Conservation (phyloP, 1,140 invertebrate species). For the Ditylenchus dipsaci region DNA sequence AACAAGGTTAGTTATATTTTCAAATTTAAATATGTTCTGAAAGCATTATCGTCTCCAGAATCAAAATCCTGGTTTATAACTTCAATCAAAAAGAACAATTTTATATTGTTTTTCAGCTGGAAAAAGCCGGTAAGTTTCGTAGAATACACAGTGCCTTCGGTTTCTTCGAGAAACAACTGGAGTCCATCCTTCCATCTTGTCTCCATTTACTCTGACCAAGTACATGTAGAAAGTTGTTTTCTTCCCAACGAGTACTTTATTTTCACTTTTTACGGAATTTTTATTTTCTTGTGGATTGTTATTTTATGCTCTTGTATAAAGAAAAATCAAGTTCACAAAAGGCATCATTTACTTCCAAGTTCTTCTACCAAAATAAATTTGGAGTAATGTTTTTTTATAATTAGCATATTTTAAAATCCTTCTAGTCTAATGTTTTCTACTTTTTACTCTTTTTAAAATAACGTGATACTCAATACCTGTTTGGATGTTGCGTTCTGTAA, state of each 20-base stretch:
- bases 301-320: too few relatives aligned
- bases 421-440: too few relatives aligned
- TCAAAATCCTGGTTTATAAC: constrained; percentile 4
- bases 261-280: constrained; percentile 15
- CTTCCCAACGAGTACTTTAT: constrained; percentile 67
- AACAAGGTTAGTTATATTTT: constrained; percentile 59
- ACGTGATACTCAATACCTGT: too few relatives aligned
- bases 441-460: too few relatives aligned
- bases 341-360: too few relatives aligned
- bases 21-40: not conserved
- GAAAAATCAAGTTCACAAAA: too few relatives aligned
- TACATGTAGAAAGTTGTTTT: constrained; percentile 69
- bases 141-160: constrained; percentile 77
- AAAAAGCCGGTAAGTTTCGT: constrained; percentile 25
- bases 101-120: constrained; percentile 22
- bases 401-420: too few relatives aligned
- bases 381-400: too few relatives aligned
- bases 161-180: constrained; percentile 87
- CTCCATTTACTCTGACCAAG: constrained; percentile 68
- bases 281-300: too few relatives aligned
- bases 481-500: too few relatives aligned
- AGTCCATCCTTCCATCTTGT: constrained; percentile 84
- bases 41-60: not conserved
- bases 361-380: too few relatives aligned
- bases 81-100: not conserved